These are phyloP conservation scores for Amblyraja radiata DNA, from an alignment of 2,797 vertebrate species.

Conservation along the genomic window DNA sequence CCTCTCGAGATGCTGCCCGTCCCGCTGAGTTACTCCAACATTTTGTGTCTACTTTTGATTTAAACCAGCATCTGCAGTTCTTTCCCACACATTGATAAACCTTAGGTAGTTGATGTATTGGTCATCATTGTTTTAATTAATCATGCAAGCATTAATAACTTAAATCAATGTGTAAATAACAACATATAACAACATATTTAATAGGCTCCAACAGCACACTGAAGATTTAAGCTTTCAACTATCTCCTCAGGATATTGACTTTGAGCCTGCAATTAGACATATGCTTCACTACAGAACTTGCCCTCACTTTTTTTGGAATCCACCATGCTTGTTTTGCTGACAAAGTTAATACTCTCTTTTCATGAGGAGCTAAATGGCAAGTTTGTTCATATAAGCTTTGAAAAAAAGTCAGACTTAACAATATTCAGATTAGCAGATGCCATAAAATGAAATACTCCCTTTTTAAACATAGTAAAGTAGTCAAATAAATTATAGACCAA, in stretches of 20 bases:
- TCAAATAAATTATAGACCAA: not conserved
- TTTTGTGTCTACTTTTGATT: too few relatives aligned
- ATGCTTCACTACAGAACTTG: not conserved
- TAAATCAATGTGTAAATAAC: not conserved
- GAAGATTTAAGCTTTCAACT: not conserved
- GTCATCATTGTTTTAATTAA: not conserved
- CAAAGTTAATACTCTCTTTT: not conserved
- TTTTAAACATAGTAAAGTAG: too few relatives aligned
- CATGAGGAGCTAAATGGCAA: not conserved
- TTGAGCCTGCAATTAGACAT: not conserved
- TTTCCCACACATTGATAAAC: not conserved
- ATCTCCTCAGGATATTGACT: not conserved
- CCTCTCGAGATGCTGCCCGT: too few relatives aligned
- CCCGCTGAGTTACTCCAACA: too few relatives aligned
- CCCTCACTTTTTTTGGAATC: not conserved
- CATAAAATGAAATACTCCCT: too few relatives aligned
- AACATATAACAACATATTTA: not conserved
- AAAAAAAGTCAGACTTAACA: not conserved
- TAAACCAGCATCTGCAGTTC: too few relatives aligned
- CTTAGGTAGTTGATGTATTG: not conserved
- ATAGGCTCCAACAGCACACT: not conserved
- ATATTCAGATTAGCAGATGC: too few relatives aligned
- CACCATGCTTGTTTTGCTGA: not conserved
- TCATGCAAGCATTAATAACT: not conserved
- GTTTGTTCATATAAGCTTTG: not conserved